Conservation (phyloP, 2,888 invertebrate genomes). For the Prenolepis imparis region DNA sequence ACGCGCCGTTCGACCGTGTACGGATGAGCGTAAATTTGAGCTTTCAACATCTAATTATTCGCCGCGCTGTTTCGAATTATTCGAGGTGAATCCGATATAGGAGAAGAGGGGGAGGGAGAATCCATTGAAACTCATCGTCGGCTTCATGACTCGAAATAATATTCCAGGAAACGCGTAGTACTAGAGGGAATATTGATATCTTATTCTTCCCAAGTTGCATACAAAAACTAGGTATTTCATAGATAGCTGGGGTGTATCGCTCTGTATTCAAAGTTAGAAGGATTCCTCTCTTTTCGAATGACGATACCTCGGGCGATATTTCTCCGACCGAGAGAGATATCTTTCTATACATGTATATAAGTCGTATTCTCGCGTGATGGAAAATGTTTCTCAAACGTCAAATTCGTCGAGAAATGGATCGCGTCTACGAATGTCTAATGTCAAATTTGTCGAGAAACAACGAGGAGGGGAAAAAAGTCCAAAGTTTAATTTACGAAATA, state of each 20-base stretch:
- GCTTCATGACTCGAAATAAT: background rate
- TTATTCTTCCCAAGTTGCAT: background rate
- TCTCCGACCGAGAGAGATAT: background rate
- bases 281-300: background rate
- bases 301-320: constrained; percentile 7
- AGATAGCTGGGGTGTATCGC: background rate
- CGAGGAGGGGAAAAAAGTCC: background rate
- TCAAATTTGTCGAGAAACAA: background rate
- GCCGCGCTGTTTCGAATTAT: background rate
- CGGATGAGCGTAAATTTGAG: constrained; percentile 1
- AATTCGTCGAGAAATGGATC: background rate
- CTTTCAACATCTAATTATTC: constrained; percentile 38
- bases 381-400: constrained; percentile 5
- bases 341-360: background rate
- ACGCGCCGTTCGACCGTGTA: constrained; percentile 16
- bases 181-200: too few species aligned
- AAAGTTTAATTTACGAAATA: background rate
- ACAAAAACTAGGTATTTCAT: background rate
- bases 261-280: constrained; percentile 1
- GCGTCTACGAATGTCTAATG: background rate
- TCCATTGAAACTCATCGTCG: background rate
- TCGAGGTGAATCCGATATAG: background rate
- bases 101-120: background rate
- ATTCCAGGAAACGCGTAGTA: background rate
- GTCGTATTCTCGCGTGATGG: background rate